Percentiles rank a stretch among this genome's conserved stretches.
phyloP scores from a whole-genome alignment of 2,888 invertebrate species.

The Hedya salicella region DNA sequence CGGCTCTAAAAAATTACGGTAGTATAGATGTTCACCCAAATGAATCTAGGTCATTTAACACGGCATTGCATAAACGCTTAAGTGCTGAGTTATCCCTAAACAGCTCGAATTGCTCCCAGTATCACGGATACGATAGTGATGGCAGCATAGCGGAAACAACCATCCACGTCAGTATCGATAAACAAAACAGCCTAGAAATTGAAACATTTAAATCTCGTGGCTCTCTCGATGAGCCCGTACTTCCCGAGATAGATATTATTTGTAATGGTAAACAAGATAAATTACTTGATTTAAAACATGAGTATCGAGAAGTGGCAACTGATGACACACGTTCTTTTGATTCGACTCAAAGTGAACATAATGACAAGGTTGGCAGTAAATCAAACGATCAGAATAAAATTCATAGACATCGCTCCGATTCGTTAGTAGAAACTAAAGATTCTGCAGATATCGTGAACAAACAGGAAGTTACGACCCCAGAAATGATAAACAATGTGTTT shows the following conservation, averaged over 20 bases:
- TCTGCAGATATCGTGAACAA: slow-evolving; percentile 47
- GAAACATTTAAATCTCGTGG: slow-evolving; percentile 9
- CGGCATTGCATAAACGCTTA: slow-evolving; percentile 8
- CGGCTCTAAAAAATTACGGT: not conserved
- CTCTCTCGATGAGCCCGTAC: slow-evolving; percentile 2
- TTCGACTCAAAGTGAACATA: slow-evolving; percentile 44
- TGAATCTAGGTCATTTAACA: not conserved
- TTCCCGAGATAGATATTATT: slow-evolving; percentile 9
- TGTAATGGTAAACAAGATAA: slow-evolving; percentile 58
- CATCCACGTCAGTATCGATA: slow-evolving; percentile 76
- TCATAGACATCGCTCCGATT: slow-evolving; percentile 65
- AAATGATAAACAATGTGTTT: slow-evolving; percentile 59
- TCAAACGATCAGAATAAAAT: slow-evolving; percentile 35
- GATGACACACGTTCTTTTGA: slow-evolving; percentile 52
- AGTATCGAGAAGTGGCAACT: slow-evolving; percentile 54
- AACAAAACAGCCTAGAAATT: slow-evolving; percentile 57
- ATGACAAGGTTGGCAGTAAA: slow-evolving; percentile 40
- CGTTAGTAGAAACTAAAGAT: slow-evolving; percentile 55
- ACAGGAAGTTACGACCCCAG: slow-evolving; percentile 53
- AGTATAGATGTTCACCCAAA: not conserved
- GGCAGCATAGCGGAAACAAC: slow-evolving; percentile 81
- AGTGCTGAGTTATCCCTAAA: slow-evolving; percentile 44
- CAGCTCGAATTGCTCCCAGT: slow-evolving; percentile 58
- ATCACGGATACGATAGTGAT: slow-evolving; percentile 83
- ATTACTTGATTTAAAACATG: slow-evolving; percentile 68